Evolutionary conservation across 2,888 invertebrate species (phyloP).

Genomic region (Sturmia bella): DNA sequence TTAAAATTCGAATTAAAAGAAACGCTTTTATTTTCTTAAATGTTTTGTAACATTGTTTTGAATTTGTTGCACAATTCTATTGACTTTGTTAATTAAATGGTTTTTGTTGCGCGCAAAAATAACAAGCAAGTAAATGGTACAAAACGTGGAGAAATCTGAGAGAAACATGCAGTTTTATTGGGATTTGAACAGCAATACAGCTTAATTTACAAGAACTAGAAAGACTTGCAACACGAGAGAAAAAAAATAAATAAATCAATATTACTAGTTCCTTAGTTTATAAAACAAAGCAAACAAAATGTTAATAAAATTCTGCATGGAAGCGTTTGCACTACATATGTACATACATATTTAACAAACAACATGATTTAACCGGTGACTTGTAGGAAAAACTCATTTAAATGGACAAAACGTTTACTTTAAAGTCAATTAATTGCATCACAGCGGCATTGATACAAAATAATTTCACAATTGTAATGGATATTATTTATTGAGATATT

Average conservation of each 20-base stretch:
- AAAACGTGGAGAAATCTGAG: constrained; percentile 18
- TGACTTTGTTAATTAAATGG: constrained; percentile 61
- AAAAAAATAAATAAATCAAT: constrained; percentile 1
- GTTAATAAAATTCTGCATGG: background rate
- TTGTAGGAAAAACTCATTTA: too few species aligned
- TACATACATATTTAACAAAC: too few species aligned
- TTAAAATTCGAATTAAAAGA: constrained; percentile 42
- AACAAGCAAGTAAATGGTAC: constrained; percentile 30
- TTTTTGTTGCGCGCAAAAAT: constrained; percentile 18
- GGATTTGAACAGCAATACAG: constrained; percentile 6
- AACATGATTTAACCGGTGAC: too few species aligned
- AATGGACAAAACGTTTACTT: too few species aligned
- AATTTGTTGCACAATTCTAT: constrained; percentile 54
- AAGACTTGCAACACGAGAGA: too few species aligned
- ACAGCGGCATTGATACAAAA: too few species aligned
- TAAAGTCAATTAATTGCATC: too few species aligned
- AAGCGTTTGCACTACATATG: too few species aligned
- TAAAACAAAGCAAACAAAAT: background rate
- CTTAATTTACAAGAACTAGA: constrained; percentile 30
- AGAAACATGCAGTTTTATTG: constrained; percentile 42
- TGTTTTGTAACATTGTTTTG: constrained; percentile 48
- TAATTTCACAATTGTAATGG: too few species aligned
- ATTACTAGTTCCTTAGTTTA: background rate
- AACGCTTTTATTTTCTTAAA: constrained; percentile 24
- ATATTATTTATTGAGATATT: too few species aligned